phyloP scores from a whole-genome alignment of 2,113 vertebrate genomes.

The Trogon surrucura region DNA sequence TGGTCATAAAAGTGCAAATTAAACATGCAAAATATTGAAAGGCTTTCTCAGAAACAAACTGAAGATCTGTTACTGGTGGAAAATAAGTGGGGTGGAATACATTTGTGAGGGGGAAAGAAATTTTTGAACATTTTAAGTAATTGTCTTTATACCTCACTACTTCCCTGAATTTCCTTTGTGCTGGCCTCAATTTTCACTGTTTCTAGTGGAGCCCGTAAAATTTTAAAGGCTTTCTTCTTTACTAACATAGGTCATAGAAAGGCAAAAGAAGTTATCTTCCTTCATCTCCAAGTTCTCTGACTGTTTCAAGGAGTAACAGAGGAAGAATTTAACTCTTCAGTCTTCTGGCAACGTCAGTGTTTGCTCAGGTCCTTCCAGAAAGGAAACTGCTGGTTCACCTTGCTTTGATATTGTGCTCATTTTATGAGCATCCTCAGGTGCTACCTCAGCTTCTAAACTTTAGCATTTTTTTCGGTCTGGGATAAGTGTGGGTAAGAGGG shows the following conservation, averaged over 20 bases:
- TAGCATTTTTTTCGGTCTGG: not conserved
- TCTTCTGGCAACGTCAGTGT: not conserved
- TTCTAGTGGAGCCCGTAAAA: not conserved
- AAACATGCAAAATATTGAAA: not conserved
- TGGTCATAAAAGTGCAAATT: not conserved
- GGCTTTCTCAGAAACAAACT: not conserved
- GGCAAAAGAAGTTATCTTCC: not conserved
- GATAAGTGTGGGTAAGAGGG: not conserved
- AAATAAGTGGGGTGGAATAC: not conserved
- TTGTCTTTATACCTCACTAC: fast-evolving
- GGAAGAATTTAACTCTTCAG: not conserved
- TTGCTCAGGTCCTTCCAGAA: not conserved
- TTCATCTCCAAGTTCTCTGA: not conserved
- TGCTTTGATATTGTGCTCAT: not conserved
- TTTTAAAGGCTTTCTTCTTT: not conserved
- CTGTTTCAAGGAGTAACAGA: not conserved
- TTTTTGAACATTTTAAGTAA: not conserved
- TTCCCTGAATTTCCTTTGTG: not conserved
- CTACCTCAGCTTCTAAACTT: not conserved
- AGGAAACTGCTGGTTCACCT: not conserved
- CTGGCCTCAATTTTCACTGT: not conserved
- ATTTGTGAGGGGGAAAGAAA: not conserved
- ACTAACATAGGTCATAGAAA: not conserved
- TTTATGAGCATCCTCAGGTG: not conserved
- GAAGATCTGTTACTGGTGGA: not conserved